Evolutionary conservation across 2,797 vertebrate species (phyloP).

Genomic region (Takifugu ocellatus): DNA sequence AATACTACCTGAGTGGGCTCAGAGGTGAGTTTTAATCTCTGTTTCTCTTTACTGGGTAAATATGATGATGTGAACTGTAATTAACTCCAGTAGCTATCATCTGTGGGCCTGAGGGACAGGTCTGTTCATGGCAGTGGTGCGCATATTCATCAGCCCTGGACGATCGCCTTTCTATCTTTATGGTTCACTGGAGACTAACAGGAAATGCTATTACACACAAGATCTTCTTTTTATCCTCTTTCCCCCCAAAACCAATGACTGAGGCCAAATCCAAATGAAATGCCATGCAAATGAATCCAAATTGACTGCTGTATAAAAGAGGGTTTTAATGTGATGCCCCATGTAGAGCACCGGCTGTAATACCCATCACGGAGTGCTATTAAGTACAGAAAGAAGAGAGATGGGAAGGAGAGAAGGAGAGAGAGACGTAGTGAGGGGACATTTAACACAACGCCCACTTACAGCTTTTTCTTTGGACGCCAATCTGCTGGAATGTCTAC

Average conservation of each 20-base stretch:
- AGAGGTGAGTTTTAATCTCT: slow-evolving; percentile 61
- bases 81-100: slow-evolving; percentile 72
- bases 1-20: slow-evolving; percentile 55
- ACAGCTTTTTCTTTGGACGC: slow-evolving; percentile 30
- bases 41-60: slow-evolving; percentile 68
- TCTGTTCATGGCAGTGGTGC: slow-evolving; percentile 56
- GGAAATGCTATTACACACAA: slow-evolving; percentile 65
- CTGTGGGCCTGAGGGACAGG: slow-evolving; percentile 64
- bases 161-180: slow-evolving; percentile 63
- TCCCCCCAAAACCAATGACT: slow-evolving; percentile 44
- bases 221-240: slow-evolving; percentile 35
- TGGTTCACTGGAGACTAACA: slow-evolving; percentile 60
- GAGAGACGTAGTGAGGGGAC: slow-evolving; percentile 38
- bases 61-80: slow-evolving; percentile 76
- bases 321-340: slow-evolving; percentile 63
- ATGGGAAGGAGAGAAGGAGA: slow-evolving; percentile 35
- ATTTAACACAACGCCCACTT: slow-evolving; percentile 54
- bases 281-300: slow-evolving; percentile 66
- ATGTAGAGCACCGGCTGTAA: slow-evolving; percentile 61
- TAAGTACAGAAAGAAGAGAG: slow-evolving; percentile 50
- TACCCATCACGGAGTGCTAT: slow-evolving; percentile 61
- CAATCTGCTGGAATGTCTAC: slow-evolving; percentile 54
- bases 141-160: slow-evolving; percentile 61
- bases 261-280: slow-evolving; percentile 69
- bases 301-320: slow-evolving; percentile 59